Evolutionary conservation across 2,113 vertebrate genomes (phyloP).

Genomic region (Tachysurus vachellii): DNA sequence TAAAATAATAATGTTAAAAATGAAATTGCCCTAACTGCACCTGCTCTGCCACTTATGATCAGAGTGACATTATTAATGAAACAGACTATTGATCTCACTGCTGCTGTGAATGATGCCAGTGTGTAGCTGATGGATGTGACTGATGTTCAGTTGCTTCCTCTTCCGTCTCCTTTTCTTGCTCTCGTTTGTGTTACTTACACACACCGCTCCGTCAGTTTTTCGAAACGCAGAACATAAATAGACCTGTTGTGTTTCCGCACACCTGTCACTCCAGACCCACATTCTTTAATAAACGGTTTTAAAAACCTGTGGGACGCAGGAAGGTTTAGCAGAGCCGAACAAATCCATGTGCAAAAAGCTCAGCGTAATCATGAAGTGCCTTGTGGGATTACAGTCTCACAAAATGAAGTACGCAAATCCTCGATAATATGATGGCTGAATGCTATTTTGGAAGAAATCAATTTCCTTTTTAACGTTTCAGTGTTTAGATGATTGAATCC

Average conservation of each 20-base stretch:
- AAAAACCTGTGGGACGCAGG: slow-evolving; percentile 19
- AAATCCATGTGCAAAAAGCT: slow-evolving; percentile 20
- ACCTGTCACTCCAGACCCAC: slow-evolving; percentile 4
- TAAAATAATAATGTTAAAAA: not conserved
- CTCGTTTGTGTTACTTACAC: not conserved
- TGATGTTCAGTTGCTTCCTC: not conserved
- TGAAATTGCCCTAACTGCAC: slow-evolving; percentile 19
- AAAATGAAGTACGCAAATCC: slow-evolving; percentile 1
- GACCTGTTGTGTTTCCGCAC: not conserved
- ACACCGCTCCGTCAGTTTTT: not conserved
- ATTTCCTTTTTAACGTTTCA: not conserved
- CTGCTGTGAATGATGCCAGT: slow-evolving; percentile 4
- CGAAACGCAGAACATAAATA: not conserved
- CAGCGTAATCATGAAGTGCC: not conserved
- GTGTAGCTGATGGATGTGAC: slow-evolving; percentile 11
- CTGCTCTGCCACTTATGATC: too few species aligned
- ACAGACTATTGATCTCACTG: slow-evolving; percentile 11
- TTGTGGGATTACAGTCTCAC: not conserved
- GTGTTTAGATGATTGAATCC: not conserved
- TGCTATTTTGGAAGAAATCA: not conserved
- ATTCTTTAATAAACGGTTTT: not conserved
- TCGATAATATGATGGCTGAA: not conserved
- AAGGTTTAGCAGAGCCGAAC: slow-evolving; percentile 22
- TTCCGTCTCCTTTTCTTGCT: not conserved
- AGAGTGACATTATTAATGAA: slow-evolving; percentile 22